These are phyloP conservation scores for Caenorhabditis wallacei DNA, from an alignment of 2,888 invertebrate species.

Conservation along the genomic window DNA sequence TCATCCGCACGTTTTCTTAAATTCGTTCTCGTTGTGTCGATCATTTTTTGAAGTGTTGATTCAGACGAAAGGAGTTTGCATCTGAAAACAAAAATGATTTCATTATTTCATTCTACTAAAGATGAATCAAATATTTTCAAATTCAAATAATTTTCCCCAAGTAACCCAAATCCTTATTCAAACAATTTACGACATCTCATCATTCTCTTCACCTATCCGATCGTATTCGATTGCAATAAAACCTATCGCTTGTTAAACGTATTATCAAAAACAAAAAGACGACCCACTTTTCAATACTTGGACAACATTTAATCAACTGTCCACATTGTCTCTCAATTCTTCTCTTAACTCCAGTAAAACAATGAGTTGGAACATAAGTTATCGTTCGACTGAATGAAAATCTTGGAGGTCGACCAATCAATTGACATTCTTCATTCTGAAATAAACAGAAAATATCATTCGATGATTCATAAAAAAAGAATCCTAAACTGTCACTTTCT, in stretches of 20 bases:
- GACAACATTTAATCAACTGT: slow-evolving; percentile 71
- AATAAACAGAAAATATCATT: not conserved
- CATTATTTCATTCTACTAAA: too few species aligned
- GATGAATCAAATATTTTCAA: too few species aligned
- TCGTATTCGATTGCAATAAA: not conserved
- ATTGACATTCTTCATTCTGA: slow-evolving; percentile 55
- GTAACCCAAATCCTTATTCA: not conserved
- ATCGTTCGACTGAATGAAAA: slow-evolving; percentile 72
- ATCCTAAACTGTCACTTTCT: slow-evolving; percentile 33
- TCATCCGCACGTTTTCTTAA: slow-evolving; percentile 68
- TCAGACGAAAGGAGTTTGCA: slow-evolving; percentile 65
- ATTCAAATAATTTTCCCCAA: too few species aligned
- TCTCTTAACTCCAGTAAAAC: slow-evolving; percentile 75
- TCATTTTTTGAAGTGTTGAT: slow-evolving; percentile 63
- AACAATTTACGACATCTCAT: not conserved
- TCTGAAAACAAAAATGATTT: slow-evolving; percentile 43
- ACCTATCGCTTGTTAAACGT: not conserved
- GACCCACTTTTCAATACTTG: slow-evolving; percentile 63
- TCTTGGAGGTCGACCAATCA: slow-evolving; percentile 51
- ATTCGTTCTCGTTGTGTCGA: slow-evolving; percentile 62
- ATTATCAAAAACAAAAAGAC: slow-evolving; percentile 21
- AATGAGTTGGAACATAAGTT: slow-evolving; percentile 75
- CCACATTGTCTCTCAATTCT: slow-evolving; percentile 74
- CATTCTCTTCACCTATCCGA: not conserved
- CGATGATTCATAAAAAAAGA: slow-evolving; percentile 24